Percentiles rank a stretch among this genome's conserved stretches.
Conservation (phyloP, 2,797 vertebrate genomes). For the Sebastes diaconus region DNA sequence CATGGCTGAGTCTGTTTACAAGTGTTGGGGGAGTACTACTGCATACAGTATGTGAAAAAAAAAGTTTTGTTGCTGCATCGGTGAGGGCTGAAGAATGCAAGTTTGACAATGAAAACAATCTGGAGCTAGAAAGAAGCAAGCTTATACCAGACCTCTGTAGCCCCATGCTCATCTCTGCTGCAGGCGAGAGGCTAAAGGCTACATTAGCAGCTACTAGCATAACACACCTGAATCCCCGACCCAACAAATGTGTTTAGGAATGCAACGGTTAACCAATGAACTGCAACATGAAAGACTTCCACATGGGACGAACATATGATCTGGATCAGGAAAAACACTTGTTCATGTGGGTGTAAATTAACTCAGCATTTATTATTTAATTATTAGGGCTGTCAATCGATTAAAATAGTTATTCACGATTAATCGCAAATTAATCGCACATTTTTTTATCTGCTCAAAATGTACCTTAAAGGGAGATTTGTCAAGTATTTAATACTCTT, state of each 20-base stretch:
- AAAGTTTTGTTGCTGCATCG: too few species aligned
- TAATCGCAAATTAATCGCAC: too few species aligned
- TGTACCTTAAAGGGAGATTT: too few species aligned
- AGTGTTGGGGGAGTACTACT: not conserved
- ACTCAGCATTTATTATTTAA: not conserved
- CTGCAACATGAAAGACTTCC: too few species aligned
- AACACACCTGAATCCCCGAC: not conserved
- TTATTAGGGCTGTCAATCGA: too few species aligned
- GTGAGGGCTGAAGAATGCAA: not conserved
- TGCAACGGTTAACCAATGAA: too few species aligned
- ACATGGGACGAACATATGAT: not conserved
- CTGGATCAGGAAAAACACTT: not conserved
- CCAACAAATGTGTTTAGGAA: too few species aligned
- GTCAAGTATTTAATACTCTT: too few species aligned
- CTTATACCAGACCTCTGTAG: not conserved
- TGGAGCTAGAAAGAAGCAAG: not conserved
- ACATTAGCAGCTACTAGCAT: not conserved
- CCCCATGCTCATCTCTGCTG: not conserved
- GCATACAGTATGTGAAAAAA: not conserved
- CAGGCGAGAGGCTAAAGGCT: too few species aligned
- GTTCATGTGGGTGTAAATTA: not conserved
- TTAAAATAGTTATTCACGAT: too few species aligned
- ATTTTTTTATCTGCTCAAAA: too few species aligned
- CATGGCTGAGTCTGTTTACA: constrained; percentile 3
- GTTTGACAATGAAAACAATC: not conserved